Base-by-base conservation (phyloP, 2,888 invertebrate species). In the Candidula unifasciata region DNA sequence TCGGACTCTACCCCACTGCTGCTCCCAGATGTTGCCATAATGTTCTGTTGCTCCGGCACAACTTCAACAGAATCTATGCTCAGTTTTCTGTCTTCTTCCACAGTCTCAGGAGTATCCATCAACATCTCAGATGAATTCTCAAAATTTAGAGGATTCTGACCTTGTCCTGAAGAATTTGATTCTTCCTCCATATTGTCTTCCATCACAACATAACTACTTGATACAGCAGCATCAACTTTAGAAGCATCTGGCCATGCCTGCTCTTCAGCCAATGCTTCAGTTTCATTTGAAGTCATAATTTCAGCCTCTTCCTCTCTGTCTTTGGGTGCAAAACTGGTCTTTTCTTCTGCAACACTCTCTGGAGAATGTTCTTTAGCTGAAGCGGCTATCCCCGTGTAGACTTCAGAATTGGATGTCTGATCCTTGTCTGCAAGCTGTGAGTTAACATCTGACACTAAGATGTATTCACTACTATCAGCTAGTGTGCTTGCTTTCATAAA, bases 1-100 rank as follows among this genome's bases (percentile, higher is more conserved):
- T 82, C 82, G 37, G 74, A 82, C 16, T 74, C 74, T 16, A 16
- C 10, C 24, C 35, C 21, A 21, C 80, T 33, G 16, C 64, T 80
- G 52, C 27, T 66, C 68, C 68, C 80, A 54, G 44, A 60, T 30
- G 64, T n/a, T 18, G 27, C 80, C 24, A 35, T 35, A 18, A 24
- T 37, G 80, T 52, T 30, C 6, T 37, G 21, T 1, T 0, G 2
- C 3, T 24, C 37, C 1, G 10, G n/a, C 24, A 24, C 13, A n/a
- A 21, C 6, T 21, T 21, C 71, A 44, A 16, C 24, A n/a, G 37
- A 71, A 71, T 71, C 71, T n/a, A n/a, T 37, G 24, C 10, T 44
- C 8, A 66, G 5, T 13, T 66, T 24, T 44, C 5, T 13, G 30
- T 13, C 24, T 21, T 37, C 44, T 24, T 18, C 44, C 8, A 3